phyloP scores from a whole-genome alignment of 2,797 vertebrate genomes.

The Phrynocephalus forsythii region DNA sequence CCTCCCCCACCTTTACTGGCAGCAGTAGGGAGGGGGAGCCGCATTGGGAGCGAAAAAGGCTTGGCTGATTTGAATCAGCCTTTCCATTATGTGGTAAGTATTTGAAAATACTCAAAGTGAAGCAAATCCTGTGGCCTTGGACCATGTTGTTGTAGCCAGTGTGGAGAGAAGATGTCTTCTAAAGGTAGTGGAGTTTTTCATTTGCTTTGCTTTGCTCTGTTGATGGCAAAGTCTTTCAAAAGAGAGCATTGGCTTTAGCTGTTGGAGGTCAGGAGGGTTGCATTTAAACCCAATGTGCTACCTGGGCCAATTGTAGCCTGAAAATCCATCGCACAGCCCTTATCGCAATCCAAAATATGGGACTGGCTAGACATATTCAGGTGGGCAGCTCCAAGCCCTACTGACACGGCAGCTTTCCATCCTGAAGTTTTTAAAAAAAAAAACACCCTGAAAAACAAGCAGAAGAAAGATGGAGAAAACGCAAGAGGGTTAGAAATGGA shows the following conservation, averaged over 20 bases:
- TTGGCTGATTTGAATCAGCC: too few species aligned
- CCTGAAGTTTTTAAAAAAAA: neutral
- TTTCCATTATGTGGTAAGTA: too few species aligned
- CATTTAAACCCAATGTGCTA: neutral
- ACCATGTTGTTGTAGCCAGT: too few species aligned
- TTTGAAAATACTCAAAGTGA: too few species aligned
- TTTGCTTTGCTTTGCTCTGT: neutral
- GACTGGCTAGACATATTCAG: neutral
- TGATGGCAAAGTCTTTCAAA: neutral
- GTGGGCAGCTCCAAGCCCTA: neutral
- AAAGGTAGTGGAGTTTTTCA: neutral
- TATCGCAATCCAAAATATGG: neutral
- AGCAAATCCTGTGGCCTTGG: too few species aligned
- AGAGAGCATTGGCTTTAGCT: neutral
- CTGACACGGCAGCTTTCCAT: neutral
- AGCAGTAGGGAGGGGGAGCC: too few species aligned
- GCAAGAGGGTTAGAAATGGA: neutral
- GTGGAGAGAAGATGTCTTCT: neutral
- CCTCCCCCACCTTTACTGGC: too few species aligned
- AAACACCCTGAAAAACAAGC: neutral
- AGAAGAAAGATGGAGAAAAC: neutral
- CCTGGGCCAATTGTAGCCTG: neutral
- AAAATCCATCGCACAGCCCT: neutral
- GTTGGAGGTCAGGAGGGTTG: neutral
- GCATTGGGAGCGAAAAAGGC: too few species aligned